These are phyloP conservation scores for Lepeophtheirus salmonis DNA, from an alignment of 1,140 invertebrate genomes.

Conservation along the genomic window DNA sequence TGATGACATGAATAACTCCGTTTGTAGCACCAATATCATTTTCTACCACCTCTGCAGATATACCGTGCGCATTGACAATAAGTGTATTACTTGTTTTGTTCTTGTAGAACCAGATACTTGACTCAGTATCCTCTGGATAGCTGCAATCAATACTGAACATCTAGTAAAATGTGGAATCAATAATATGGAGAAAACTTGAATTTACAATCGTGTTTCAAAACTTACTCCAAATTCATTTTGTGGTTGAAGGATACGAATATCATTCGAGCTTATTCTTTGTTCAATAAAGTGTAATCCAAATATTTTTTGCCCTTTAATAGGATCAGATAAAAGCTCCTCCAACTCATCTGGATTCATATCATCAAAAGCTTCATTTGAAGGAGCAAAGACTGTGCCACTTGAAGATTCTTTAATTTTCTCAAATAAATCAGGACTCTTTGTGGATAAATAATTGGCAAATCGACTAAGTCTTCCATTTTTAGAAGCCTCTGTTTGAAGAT, in stretches of 20 bases:
- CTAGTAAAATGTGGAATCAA: too few species aligned
- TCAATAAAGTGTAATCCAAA: conserved; percentile 14
- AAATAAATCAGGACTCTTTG: not conserved
- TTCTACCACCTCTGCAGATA: conserved; percentile 27
- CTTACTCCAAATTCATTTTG: conserved; percentile 9
- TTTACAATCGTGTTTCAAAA: not conserved
- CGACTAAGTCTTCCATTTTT: not conserved
- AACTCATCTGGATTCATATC: not conserved
- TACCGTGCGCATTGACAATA: not conserved
- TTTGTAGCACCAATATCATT: conserved; percentile 81
- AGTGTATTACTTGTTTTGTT: not conserved
- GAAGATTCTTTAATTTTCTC: not conserved
- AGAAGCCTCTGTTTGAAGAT: conserved; percentile 38
- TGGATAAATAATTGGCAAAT: conserved; percentile 4
- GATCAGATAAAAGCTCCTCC: not conserved
- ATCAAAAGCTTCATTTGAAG: conserved; percentile 7
- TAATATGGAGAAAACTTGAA: too few species aligned
- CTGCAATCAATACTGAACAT: not conserved
- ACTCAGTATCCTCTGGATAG: conserved; percentile 1
- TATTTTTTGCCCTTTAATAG: not conserved
- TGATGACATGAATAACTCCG: conserved; percentile 80
- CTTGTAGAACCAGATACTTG: conserved; percentile 6
- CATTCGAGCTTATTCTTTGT: conserved; percentile 8
- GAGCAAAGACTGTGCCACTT: conserved; percentile 9
- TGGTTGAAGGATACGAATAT: conserved; percentile 8